These are phyloP conservation scores for Homarus gammarus DNA, from an alignment of 2,888 invertebrate genomes.

Conservation along the genomic window DNA sequence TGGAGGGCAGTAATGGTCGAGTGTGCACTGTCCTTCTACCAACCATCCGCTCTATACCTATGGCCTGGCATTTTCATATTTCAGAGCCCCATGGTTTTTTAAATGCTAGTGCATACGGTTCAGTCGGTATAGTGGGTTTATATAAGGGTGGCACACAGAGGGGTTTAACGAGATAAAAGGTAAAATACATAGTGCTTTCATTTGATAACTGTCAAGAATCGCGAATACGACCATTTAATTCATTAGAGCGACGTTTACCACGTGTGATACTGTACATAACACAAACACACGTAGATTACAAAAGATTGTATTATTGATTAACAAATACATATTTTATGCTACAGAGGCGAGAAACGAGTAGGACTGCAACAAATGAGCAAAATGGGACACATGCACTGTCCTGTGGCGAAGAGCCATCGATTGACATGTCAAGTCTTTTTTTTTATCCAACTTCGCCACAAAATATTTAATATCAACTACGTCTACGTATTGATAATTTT, in stretches of 20 bases:
- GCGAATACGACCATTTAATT: background rate
- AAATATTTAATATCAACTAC: too few species aligned
- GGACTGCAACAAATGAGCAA: too few species aligned
- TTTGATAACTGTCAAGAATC: background rate
- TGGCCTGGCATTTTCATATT: background rate
- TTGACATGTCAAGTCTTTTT: too few species aligned
- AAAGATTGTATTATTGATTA: background rate
- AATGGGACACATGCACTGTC: too few species aligned
- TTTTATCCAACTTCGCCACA: too few species aligned
- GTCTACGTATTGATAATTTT: background rate
- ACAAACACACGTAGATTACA: background rate
- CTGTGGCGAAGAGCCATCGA: too few species aligned
- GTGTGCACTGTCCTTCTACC: background rate
- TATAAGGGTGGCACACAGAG: background rate
- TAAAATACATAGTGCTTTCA: background rate
- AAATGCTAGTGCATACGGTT: background rate
- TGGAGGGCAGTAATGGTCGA: background rate
- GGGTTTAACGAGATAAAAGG: background rate
- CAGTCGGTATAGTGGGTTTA: background rate
- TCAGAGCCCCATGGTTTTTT: background rate
- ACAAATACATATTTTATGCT: background rate
- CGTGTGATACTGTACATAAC: too few species aligned
- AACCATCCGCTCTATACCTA: background rate
- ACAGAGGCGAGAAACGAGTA: background rate
- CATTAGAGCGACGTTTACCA: background rate